phyloP scores from a whole-genome alignment of 2,888 invertebrate genomes.

The Sympetrum striolatum region DNA sequence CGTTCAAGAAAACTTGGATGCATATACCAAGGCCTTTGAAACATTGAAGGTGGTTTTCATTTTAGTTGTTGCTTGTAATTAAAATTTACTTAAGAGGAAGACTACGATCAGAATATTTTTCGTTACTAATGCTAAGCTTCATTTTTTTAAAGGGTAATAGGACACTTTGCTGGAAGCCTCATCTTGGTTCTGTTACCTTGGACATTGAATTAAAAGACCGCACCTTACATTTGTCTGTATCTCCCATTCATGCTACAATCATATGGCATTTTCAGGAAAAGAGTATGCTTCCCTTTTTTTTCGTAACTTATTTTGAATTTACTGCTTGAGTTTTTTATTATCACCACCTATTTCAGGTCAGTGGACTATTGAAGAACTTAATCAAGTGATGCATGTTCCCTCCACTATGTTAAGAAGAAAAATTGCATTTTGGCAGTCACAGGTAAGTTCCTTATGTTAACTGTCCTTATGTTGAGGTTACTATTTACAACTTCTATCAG shows the following conservation, averaged over 20 bases:
- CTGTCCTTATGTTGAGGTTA: too few species aligned
- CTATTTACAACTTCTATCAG: too few species aligned
- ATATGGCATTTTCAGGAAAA: slow-evolving; percentile 92
- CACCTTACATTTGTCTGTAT: slow-evolving; percentile 80
- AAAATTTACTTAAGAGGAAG: too few species aligned
- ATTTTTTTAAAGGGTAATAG: slow-evolving; percentile 73
- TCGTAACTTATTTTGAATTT: not conserved
- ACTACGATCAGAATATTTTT: too few species aligned
- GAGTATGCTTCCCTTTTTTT: slow-evolving; percentile 60
- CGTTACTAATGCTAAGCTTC: not conserved
- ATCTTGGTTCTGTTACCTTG: slow-evolving; percentile 88
- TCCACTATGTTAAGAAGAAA: slow-evolving; percentile 83
- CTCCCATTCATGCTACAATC: slow-evolving; percentile 92
- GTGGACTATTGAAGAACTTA: slow-evolving; percentile 88
- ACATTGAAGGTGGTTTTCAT: slow-evolving; percentile 65
- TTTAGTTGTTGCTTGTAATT: too few species aligned
- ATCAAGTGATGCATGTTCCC: slow-evolving; percentile 86
- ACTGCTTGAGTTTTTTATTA: not conserved
- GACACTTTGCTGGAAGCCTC: slow-evolving; percentile 92
- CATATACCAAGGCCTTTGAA: slow-evolving; percentile 90
- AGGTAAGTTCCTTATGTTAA: slow-evolving; percentile 62
- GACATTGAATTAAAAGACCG: slow-evolving; percentile 87
- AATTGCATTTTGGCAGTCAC: slow-evolving; percentile 94
- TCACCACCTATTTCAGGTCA: slow-evolving; percentile 63
- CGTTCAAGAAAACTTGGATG: slow-evolving; percentile 80